Evolutionary conservation across 92 coral and sea anemone species (phyloP), one percentile per base, ranked within the genome.

Genomic region (Zoanthus solanderi): DNA sequence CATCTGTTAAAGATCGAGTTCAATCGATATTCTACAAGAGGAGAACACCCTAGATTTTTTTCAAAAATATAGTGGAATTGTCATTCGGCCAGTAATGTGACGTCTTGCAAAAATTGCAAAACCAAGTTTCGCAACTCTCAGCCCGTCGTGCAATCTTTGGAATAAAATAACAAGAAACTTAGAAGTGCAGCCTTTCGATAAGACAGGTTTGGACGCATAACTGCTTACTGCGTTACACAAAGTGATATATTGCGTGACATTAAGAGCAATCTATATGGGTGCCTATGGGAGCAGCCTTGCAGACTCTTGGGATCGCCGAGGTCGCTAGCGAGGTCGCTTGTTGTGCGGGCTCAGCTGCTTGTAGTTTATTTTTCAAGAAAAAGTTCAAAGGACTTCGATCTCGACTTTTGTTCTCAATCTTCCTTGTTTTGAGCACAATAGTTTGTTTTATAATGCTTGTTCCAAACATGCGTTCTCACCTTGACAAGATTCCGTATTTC

Each of bases 211-310:
- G 46, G 60, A 66, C 85, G 63, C 28, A 44, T 23, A 17, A 46
- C 34, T 9, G 45, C 11, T 45, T 30, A 9, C 52, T 77, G 68
- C 37, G 68, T 77, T 53, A 54, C 66, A 77, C 82, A 52, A 28
- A 77, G 37, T 44, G 53, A 77, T 54, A 83, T 45, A 66, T 75
- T 78, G 75, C 72, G 86, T 75, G 71, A 58, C 76, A 85, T 44
- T 56, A 52, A 77, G 79, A 79, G 78, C 78, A 73, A 84, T 91
- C 98, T 95, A 91, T 96, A 96, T 97, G 99, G 99, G 99, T 97
- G 92, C 91, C 90, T 97, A 97, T 97, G 99, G 99, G 99, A 95
- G 98, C 98, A 84, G 98, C 98, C 92, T 92, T 95, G 73, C 98
- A 96, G 95, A 92, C 97, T 94, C 95, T 97, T 88, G 99, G 99